phyloP scores from a whole-genome alignment of 1,140 invertebrate species.

The roundworm (Caenorhabditis elegans) region WBcel235 BX284606.5:11791501-11792000 shows the following conservation, averaged over 20 bases:
- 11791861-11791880: not conserved
- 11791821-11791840: not conserved
- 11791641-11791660: slow-evolving; percentile 29
- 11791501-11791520: too few species aligned
- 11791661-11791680: slow-evolving; percentile 2
- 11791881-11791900: slow-evolving; percentile 8
- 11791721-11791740: not conserved
- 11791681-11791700: slow-evolving; percentile 14
- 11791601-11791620: slow-evolving; percentile 1
- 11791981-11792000: not conserved
- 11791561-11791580: slow-evolving; percentile 6
- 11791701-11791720: not conserved
- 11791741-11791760: slow-evolving; percentile 6
- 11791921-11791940: not conserved
- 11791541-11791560: not conserved
- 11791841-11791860: not conserved
- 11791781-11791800: not conserved
- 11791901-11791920: not conserved
- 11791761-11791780: slow-evolving; percentile 23
- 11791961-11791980: not conserved
- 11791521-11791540: not conserved
- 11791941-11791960: not conserved
- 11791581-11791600: not conserved
- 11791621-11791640: slow-evolving; percentile 30
- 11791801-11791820: not conserved